phyloP scores from a whole-genome alignment of 2,888 invertebrate genomes.

The Melikaiella ostensackeni region DNA sequence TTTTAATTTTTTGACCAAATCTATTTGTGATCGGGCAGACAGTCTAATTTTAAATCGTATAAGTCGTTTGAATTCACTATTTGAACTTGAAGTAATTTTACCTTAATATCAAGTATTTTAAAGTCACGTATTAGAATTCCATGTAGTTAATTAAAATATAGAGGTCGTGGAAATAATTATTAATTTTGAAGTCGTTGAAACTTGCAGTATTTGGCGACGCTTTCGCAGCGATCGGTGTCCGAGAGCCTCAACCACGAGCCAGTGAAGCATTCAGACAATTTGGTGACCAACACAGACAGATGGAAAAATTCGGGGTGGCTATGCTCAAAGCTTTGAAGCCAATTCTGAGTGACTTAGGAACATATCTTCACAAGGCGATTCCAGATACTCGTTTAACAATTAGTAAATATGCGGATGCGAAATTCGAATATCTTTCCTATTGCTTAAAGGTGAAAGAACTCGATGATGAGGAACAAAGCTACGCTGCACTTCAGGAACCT shows the following conservation, averaged over 20 bases:
- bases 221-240: slow-evolving; percentile 95
- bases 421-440: slow-evolving; percentile 99
- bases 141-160: too few relatives aligned
- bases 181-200: slow-evolving; percentile 3
- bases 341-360: slow-evolving; percentile 95
- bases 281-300: slow-evolving; percentile 94
- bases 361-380: slow-evolving; percentile 97
- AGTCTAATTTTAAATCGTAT: too few relatives aligned
- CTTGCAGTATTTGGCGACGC: slow-evolving; percentile 91
- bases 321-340: slow-evolving; percentile 96
- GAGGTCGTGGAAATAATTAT: too few relatives aligned
- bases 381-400: slow-evolving; percentile 99
- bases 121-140: too few relatives aligned
- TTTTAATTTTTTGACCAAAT: not conserved
- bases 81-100: too few relatives aligned
- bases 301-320: slow-evolving; percentile 93
- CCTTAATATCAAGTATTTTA: not conserved
- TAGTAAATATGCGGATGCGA: slow-evolving; percentile 98
- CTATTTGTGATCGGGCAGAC: not conserved
- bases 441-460: slow-evolving; percentile 99
- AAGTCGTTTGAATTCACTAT: too few relatives aligned
- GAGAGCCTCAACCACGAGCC: slow-evolving; percentile 96
- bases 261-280: slow-evolving; percentile 97
- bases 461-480: slow-evolving; percentile 99
- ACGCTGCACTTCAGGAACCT: slow-evolving; percentile 95